Evolutionary conservation across 1,140 invertebrate genomes (phyloP), one percentile per base, ranked within the genome.

Genomic region (Palaemon carinicauda): DNA sequence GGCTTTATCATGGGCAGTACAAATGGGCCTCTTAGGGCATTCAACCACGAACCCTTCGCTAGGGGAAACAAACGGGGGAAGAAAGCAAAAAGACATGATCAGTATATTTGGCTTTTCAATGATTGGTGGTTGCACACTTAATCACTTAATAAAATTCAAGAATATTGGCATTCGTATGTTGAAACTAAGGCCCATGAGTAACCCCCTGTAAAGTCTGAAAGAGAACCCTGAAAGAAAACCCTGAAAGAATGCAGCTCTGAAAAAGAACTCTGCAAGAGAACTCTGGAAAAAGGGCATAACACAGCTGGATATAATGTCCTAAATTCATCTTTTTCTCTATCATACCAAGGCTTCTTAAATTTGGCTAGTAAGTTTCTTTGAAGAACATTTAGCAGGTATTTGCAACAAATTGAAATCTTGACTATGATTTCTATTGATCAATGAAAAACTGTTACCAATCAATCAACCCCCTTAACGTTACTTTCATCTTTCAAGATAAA

Each of bases 11-110:
- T 82, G 78, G 87, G 82, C 81, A 84, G 87, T 84, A 85, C 87
- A 88, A 88, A 88, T 83, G 87, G 87, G 82, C 87, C 87, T 82
- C 87, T 79, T 84, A 83, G 82, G 87, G 87, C 87, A 85, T 73
- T 88, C 87, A 88, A 88, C 87, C 87, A 88, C 87, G 81, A 88
- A 88, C 87, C 87, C 87, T 88, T 88, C 77, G 87, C 87, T 88
- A 88, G 87, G 87, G 87, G 82, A 88, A 88, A 83, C 79, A 88
- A 88, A 88, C 74, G 87, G 87, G 87, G 87, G 77, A 84, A 88
- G 87, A 88, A 84, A 83, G 82, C 81, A 88, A 88, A 88, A 88
- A 84, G 82, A 88, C 53, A 84, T 60, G 87, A 85, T 88, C 82
- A 88, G 87, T 88, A 88, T 81, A 82, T 77, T 69, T 87, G 78